Conservation (phyloP, 2,797 vertebrate species). For the Megalops cyprinoides region DNA sequence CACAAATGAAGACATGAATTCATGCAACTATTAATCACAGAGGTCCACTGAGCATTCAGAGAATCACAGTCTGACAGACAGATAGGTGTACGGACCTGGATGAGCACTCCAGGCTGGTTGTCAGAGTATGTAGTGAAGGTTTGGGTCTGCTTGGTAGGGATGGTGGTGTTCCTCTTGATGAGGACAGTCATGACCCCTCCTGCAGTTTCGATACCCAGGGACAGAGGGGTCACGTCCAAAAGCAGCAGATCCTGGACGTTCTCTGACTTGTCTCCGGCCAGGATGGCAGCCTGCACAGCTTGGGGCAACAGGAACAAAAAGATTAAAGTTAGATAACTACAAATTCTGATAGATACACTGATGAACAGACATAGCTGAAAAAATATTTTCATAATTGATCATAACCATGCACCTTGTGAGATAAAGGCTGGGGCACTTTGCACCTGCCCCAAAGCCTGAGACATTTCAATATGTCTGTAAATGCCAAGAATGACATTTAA, state of each 20-base stretch:
- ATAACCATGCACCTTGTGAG: too few species aligned
- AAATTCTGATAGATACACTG: background rate
- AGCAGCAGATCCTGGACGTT: constrained; percentile 82
- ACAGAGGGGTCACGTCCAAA: constrained; percentile 79
- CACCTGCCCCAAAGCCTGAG: too few species aligned
- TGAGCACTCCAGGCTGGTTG: constrained; percentile 81
- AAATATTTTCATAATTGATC: too few species aligned
- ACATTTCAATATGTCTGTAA: too few species aligned
- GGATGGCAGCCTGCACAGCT: constrained; percentile 82
- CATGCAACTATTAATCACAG: background rate
- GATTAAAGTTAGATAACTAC: background rate
- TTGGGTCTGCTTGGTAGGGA: constrained; percentile 82
- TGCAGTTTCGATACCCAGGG: constrained; percentile 82
- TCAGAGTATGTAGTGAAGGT: constrained; percentile 83
- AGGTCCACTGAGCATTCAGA: background rate
- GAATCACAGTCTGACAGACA: background rate
- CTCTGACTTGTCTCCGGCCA: constrained; percentile 82
- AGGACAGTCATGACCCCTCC: constrained; percentile 83
- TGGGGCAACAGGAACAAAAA: constrained; percentile 13
- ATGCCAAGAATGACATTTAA: too few species aligned
- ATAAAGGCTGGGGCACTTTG: too few species aligned
- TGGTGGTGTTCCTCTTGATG: constrained; percentile 84
- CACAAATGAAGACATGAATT: background rate
- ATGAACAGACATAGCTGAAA: too few species aligned
- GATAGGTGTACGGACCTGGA: constrained; percentile 71